Evolutionary conservation across 92 coral and sea anemone species (phyloP).

Genomic region (Parazoanthus swiftii): DNA sequence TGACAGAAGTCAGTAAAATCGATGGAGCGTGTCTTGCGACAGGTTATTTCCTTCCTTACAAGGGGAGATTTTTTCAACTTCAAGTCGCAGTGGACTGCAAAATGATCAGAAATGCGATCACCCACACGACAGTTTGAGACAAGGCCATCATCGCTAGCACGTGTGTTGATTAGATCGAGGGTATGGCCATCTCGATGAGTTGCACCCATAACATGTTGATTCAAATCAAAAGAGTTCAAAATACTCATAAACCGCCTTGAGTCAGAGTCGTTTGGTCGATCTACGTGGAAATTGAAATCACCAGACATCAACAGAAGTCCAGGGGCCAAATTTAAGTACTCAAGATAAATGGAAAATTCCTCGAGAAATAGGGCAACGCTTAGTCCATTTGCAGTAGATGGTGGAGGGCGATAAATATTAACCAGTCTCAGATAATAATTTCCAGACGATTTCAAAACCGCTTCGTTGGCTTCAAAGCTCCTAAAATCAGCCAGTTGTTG

Average conservation of each 20-base stretch:
- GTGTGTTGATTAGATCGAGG: constrained; percentile 12
- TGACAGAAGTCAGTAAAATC: not conserved
- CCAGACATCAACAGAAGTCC: constrained; percentile 5
- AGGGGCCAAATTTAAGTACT: constrained; percentile 20
- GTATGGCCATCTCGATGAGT: constrained; percentile 13
- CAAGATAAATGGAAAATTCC: constrained; percentile 29
- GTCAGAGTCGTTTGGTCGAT: not conserved
- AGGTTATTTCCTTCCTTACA: constrained; percentile 2
- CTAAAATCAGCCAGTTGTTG: too few species aligned
- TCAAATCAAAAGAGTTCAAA: not conserved
- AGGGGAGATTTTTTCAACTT: not conserved
- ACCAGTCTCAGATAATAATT: too few species aligned
- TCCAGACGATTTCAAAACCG: too few species aligned
- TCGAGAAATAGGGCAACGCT: too few species aligned
- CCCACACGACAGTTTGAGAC: not conserved
- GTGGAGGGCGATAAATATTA: too few species aligned
- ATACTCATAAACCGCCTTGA: not conserved
- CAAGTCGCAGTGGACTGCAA: constrained; percentile 16
- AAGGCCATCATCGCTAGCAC: not conserved
- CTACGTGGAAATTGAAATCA: constrained; percentile 43
- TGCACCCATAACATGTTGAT: not conserved
- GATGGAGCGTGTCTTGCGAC: constrained; percentile 9
- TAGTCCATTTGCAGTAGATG: too few species aligned
- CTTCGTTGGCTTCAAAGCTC: too few species aligned
- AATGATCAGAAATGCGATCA: constrained; percentile 14